Percentiles rank a stretch among this genome's conserved stretches.
These are phyloP conservation scores for Caerostris extrusa DNA, from an alignment of 1,140 invertebrate genomes.

Conservation along the genomic window DNA sequence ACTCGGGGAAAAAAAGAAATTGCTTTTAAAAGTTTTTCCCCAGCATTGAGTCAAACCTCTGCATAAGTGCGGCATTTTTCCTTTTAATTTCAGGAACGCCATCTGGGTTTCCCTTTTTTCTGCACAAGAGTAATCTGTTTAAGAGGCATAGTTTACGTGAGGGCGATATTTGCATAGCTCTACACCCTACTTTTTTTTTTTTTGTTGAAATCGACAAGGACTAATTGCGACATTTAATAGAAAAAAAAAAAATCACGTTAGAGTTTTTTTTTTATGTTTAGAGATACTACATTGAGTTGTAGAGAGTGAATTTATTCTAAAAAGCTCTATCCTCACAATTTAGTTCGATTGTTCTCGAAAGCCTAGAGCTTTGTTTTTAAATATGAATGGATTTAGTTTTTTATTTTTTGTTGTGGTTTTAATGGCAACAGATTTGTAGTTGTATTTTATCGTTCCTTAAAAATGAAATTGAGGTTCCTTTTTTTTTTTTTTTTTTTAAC, in stretches of 20 bases:
- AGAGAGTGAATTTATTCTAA: background rate
- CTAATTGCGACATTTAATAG: constrained; percentile 27
- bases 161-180: background rate
- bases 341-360: background rate
- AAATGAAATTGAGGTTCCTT: background rate
- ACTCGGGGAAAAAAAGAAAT: no score
- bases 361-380: background rate
- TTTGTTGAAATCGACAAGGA: background rate
- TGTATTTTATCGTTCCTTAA: no score
- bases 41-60: background rate
- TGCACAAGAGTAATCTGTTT: constrained; percentile 18
- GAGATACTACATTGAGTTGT: background rate
- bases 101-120: constrained; percentile 38
- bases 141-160: constrained; percentile 27
- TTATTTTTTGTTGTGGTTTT: background rate
- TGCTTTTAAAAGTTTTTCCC: background rate
- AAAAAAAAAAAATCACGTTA: background rate
- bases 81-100: constrained; percentile 37
- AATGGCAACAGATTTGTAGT: no score
- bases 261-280: background rate
- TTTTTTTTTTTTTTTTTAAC: no score
- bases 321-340: background rate
- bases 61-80: constrained; percentile 7
- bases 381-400: background rate
- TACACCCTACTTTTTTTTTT: background rate